Evolutionary conservation across 2,888 invertebrate species (phyloP), one percentile per base, ranked within the genome.

Genomic region (Spicauda simplicius): DNA sequence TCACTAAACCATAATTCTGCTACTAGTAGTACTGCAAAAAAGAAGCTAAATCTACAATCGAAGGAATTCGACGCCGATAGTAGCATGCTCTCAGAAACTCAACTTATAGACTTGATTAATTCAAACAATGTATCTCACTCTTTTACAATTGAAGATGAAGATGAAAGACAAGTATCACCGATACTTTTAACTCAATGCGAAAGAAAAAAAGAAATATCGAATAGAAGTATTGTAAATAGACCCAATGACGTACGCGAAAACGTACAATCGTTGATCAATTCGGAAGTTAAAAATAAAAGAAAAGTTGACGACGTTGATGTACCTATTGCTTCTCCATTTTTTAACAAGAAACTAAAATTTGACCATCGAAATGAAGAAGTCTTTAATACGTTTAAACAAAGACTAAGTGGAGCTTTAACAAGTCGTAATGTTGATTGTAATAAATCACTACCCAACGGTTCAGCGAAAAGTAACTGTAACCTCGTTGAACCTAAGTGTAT

Each of bases 1-100:
- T 81, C 1, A 87, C 81, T 57, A 85, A 82, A 76, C 16, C 48
- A 14, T 82, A 18, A 83, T n/a, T 83, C 83, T 8, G 82, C 25
- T 25, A 4, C 25, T 25, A 2, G 82, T 0, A 64, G 72, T 2
- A 76, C 41, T 5, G 3, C 20, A 14, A 20, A 65, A 50, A 85
- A 74, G 70, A 85, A 81, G 70, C 66, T 58, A 48, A 25, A 59
- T 12, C 30, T 57, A 41, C 41, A n/a, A 53, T 12, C 52, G 8
- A 18, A 50, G 18, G 52, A 52, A 20, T 7, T 1, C 19, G 41
- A 7, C 14, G 59, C n/a, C 19, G 60, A 55, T 45, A 63, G 52
- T 67, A 93, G 90, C 70, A 83, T 93, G 84, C 84, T 92, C 52
- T 88, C 93, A 3, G 85, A 93, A 64, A 92, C 93, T 12, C 93